Percentiles rank a stretch among this genome's conserved stretches.
Evolutionary conservation across 2,888 invertebrate genomes (phyloP).

Genomic region (Euzophera pinguis): DNA sequence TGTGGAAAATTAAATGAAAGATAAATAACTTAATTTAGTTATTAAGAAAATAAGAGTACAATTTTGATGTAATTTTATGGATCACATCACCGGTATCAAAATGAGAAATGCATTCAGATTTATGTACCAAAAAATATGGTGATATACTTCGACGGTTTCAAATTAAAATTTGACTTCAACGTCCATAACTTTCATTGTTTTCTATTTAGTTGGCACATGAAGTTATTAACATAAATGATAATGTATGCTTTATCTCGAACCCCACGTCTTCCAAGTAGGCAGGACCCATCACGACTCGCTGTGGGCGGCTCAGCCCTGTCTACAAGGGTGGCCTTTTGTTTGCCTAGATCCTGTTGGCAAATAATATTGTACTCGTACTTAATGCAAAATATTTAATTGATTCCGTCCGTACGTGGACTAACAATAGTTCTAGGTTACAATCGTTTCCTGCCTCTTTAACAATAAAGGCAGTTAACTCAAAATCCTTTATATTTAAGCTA

Average conservation of each 20-base stretch:
- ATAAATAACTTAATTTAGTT: too few species aligned
- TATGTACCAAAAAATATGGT: not conserved
- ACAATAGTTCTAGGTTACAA: too few species aligned
- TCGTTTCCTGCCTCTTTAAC: too few species aligned
- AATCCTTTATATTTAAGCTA: too few species aligned
- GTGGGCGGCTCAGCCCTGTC: slow-evolving; percentile 54
- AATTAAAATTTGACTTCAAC: not conserved
- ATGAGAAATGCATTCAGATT: not conserved
- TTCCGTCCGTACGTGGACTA: not conserved
- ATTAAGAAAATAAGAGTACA: too few species aligned
- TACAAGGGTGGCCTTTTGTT: slow-evolving; percentile 70
- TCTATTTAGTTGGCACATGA: slow-evolving; percentile 1
- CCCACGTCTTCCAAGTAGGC: slow-evolving; percentile 46
- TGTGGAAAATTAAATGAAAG: too few species aligned
- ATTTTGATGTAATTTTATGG: too few species aligned
- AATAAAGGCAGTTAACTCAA: too few species aligned
- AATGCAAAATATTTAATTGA: not conserved
- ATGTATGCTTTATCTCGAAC: slow-evolving; percentile 15
- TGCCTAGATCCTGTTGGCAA: slow-evolving; percentile 53
- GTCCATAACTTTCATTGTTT: not conserved
- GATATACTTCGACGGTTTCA: not conserved
- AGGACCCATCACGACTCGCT: slow-evolving; percentile 57
- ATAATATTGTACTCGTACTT: slow-evolving; percentile 29
- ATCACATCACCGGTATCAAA: too few species aligned
- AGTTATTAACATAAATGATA: slow-evolving; percentile 1